Conservation (phyloP, 2,113 vertebrate genomes). For the Promerops cafer region DNA sequence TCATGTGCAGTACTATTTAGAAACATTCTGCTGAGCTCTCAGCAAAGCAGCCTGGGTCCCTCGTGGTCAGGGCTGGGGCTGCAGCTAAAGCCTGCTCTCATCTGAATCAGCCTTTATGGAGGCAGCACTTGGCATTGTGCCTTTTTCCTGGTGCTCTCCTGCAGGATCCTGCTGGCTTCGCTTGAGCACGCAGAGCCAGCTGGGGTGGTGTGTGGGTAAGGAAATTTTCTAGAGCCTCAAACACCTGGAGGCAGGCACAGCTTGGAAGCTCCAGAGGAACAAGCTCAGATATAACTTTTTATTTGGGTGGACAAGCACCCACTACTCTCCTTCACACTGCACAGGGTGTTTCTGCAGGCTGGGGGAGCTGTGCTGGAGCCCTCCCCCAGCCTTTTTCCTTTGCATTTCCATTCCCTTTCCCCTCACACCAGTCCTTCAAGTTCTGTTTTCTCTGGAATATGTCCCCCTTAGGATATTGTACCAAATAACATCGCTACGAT, state of each 20-base stretch:
- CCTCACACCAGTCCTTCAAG: not conserved
- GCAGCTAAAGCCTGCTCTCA: not conserved
- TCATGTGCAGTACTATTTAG: not conserved
- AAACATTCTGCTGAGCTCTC: not conserved
- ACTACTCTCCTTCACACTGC: accelerated
- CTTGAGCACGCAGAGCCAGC: not conserved
- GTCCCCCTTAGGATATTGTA: not conserved
- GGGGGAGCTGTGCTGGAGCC: not conserved
- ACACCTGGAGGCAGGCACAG: not conserved
- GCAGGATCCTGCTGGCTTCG: not conserved
- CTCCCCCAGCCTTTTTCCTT: not conserved
- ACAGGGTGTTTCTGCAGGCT: not conserved
- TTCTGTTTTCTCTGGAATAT: not conserved
- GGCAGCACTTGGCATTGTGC: not conserved
- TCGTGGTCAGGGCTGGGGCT: not conserved
- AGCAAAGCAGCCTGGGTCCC: not conserved
- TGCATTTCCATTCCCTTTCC: not conserved
- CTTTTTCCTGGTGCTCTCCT: not conserved
- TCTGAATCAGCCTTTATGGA: accelerated
- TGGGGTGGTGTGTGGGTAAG: not conserved
- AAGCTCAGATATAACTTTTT: not conserved
- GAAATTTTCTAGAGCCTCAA: not conserved
- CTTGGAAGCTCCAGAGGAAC: not conserved
- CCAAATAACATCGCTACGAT: accelerated
- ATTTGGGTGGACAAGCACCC: not conserved